phyloP scores from a whole-genome alignment of 23 tunicate genomes.

The Diplosoma virens region DNA sequence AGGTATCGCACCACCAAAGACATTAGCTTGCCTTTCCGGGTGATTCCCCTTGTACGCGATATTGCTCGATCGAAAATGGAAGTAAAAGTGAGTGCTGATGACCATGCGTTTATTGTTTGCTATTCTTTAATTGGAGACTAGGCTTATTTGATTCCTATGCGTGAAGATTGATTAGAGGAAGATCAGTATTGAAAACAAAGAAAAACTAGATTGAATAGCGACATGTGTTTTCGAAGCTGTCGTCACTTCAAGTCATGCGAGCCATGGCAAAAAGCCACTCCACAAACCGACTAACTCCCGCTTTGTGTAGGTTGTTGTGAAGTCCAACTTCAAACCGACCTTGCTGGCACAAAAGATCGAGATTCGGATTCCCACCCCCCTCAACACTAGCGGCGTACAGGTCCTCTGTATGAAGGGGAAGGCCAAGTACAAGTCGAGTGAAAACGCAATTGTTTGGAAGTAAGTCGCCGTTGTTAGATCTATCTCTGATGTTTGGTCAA shows the following conservation, averaged over 20 bases:
- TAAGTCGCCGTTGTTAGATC: slow-evolving; percentile 30
- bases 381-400: slow-evolving; percentile 93
- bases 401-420: slow-evolving; percentile 97
- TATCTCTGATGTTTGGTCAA: not conserved
- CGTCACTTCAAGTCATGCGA: not conserved
- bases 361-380: slow-evolving; percentile 94
- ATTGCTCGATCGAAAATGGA: slow-evolving; percentile 94
- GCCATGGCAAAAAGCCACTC: too few species aligned
- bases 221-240: not conserved
- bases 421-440: slow-evolving; percentile 95
- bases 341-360: slow-evolving; percentile 95
- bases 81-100: slow-evolving; percentile 64
- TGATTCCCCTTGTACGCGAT: slow-evolving; percentile 96
- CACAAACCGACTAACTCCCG: not conserved
- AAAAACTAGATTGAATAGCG: too few species aligned
- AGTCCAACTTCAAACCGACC: slow-evolving; percentile 94
- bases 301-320: slow-evolving; percentile 67
- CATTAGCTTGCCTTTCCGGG: slow-evolving; percentile 91
- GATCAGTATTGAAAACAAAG: too few species aligned
- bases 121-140: too few species aligned
- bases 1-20: slow-evolving; percentile 91
- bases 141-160: too few species aligned
- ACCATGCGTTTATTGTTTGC: not conserved
- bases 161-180: too few species aligned
- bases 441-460: slow-evolving; percentile 99